These are phyloP conservation scores for Papilio demoleus DNA, from an alignment of 2,888 invertebrate species.

Conservation along the genomic window DNA sequence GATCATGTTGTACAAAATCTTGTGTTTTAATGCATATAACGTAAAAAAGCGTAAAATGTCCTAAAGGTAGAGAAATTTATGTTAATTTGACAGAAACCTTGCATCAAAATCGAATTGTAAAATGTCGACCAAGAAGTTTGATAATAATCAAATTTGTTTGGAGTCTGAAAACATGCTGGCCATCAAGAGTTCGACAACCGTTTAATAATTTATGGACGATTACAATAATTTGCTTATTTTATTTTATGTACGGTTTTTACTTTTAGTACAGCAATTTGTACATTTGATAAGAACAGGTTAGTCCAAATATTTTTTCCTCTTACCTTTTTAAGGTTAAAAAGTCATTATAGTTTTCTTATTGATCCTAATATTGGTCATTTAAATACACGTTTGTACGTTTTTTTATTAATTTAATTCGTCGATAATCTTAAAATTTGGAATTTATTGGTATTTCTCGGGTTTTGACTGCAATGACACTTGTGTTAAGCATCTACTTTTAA, in stretches of 20 bases:
- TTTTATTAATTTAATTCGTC: constrained; percentile 15
- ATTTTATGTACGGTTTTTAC: too few relatives aligned
- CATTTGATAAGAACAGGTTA: not conserved
- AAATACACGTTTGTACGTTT: not conserved
- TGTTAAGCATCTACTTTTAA: too few relatives aligned
- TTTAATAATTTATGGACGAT: not conserved
- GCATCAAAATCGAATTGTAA: not conserved
- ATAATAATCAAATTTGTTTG: too few relatives aligned
- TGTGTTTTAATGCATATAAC: not conserved
- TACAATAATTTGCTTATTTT: too few relatives aligned
- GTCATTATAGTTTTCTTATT: constrained; percentile 9
- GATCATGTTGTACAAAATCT: too few relatives aligned
- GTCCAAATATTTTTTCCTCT: not conserved
- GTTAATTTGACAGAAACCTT: not conserved
- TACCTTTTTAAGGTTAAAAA: not conserved
- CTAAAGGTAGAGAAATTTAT: not conserved
- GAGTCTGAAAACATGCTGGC: not conserved
- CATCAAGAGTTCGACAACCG: not conserved
- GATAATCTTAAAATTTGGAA: constrained; percentile 15
- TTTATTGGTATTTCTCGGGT: too few relatives aligned
- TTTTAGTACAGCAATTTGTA: not conserved
- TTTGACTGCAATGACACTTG: too few relatives aligned
- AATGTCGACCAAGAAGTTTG: too few relatives aligned
- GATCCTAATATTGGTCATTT: constrained; percentile 14
- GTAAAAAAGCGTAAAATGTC: too few relatives aligned